phyloP scores from a whole-genome alignment of 2,888 invertebrate species.

The Hedychridium roseum region DNA sequence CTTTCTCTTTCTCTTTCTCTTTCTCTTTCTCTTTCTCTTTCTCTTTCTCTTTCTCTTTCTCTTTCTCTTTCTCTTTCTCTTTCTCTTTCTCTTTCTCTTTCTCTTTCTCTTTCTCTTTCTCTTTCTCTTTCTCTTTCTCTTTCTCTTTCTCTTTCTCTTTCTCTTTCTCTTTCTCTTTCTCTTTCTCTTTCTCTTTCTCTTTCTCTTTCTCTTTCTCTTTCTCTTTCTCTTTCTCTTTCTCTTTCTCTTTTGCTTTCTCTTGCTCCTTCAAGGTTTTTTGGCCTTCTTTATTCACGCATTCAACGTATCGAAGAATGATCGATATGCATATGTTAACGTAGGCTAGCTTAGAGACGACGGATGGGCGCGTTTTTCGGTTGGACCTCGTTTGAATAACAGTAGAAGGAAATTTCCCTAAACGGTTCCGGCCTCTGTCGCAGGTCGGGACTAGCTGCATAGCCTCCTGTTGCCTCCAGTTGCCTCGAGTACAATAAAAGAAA shows the following conservation, averaged over 20 bases:
- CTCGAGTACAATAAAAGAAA: conserved; percentile 61
- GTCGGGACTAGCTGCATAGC: conserved; percentile 43
- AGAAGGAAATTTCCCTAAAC: conserved; percentile 62
- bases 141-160: too few species aligned
- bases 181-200: conserved; percentile 21
- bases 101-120: too few species aligned
- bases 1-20: too few species aligned
- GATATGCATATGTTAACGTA: conserved; percentile 56
- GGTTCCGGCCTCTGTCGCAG: conserved; percentile 47
- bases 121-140: too few species aligned
- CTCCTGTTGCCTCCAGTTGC: conserved; percentile 50
- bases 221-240: too few species aligned
- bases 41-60: too few species aligned
- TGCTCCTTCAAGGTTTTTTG: conserved; percentile 16
- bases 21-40: too few species aligned
- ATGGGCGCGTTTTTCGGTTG: conserved; percentile 48
- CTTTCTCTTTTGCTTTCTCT: conserved; percentile 11
- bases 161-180: too few species aligned
- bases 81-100: too few species aligned
- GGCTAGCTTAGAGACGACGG: conserved; percentile 15
- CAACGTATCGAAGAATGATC: conserved; percentile 59
- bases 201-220: conserved; percentile 19
- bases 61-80: too few species aligned
- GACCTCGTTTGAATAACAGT: conserved; percentile 63
- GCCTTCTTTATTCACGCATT: conserved; percentile 35